Evolutionary conservation across 1,140 invertebrate species (phyloP), one percentile per base, ranked within the genome.

Genomic region (Thalassaphorura encarpata): DNA sequence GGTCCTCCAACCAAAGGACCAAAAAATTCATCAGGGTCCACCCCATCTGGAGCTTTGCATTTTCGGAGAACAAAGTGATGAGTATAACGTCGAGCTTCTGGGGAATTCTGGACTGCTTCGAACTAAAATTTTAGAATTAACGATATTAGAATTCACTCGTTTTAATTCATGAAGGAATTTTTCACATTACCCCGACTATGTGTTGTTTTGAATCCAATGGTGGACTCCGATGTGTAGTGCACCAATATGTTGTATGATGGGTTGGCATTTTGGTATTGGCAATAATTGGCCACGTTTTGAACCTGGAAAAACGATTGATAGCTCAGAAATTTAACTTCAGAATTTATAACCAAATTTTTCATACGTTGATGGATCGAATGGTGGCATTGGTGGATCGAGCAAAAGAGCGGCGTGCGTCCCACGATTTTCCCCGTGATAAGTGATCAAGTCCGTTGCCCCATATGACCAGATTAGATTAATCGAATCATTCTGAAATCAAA

Each of bases 41-140:
- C 19, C 16, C 49, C 55, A 15, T 27, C 40, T 42, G 60, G 54
- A 1, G 52, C 51, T 0, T 15, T 13, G 27, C 60, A 61, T 40
- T 46, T 40, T 51, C 50, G 36, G 1, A 58, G 19, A 2, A 54
- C 40, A 33, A 61, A 57, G 23, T 61, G 60, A 51, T 61, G 60
- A 16, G 54, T 57, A 27, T 61, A 43, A 18, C 15, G 26, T 1
- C 33, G 2, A 0, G 60, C 42, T 6, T 42, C 39, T 11, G 13
- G 5, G 21, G 16, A 41, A 0, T n/a, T 26, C 18, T 54, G 29
- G 2, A 41, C 18, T 47, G 54, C 24, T 1, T 40, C 33, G 48
- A 53, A 56, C 54, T 56, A 23, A 33, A 31, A 26, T 36, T 11
- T 11, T 36, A 36, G 11, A 36, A 36, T 36, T 36, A 11, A n/a